A percentile compares a stretch with the other conserved stretches of the same genome.
These are phyloP conservation scores for Thaumatotibia leucotreta DNA, from an alignment of 1,140 invertebrate species.

Conservation along the genomic window DNA sequence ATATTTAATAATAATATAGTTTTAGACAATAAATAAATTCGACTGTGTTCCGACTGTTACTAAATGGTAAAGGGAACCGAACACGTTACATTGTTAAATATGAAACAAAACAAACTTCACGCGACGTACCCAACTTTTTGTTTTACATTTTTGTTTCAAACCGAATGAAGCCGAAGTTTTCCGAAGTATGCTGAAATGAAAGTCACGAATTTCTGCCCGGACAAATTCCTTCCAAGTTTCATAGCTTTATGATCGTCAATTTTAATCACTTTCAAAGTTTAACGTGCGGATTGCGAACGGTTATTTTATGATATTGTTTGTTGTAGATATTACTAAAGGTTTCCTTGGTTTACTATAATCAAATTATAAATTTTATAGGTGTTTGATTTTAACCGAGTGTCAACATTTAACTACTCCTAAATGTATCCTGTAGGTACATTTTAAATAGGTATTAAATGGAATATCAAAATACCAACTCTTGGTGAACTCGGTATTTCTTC, in stretches of 20 bases:
- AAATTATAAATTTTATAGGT: not conserved
- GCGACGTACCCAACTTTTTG: not conserved
- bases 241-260: conserved; percentile 8
- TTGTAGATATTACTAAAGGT: not conserved
- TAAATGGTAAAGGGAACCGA: too few species aligned
- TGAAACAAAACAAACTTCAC: not conserved
- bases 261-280: conserved; percentile 13
- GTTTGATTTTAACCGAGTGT: not conserved
- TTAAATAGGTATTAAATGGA: too few species aligned
- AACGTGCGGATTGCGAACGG: not conserved
- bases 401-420: too few species aligned
- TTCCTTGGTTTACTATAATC: not conserved
- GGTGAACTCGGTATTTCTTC: too few species aligned
- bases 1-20: too few species aligned
- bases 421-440: too few species aligned
- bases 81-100: not conserved
- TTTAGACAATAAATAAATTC: too few species aligned
- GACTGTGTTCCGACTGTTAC: not conserved
- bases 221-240: conserved; percentile 10
- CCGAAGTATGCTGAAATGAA: conserved; percentile 9
- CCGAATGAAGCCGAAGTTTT: not conserved
- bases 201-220: not conserved
- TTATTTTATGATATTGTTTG: conserved; percentile 10
- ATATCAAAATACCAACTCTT: too few species aligned
- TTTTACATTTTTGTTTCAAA: not conserved